Conservation (phyloP, 2,888 invertebrate species). For the Siphlonurus alternatus region DNA sequence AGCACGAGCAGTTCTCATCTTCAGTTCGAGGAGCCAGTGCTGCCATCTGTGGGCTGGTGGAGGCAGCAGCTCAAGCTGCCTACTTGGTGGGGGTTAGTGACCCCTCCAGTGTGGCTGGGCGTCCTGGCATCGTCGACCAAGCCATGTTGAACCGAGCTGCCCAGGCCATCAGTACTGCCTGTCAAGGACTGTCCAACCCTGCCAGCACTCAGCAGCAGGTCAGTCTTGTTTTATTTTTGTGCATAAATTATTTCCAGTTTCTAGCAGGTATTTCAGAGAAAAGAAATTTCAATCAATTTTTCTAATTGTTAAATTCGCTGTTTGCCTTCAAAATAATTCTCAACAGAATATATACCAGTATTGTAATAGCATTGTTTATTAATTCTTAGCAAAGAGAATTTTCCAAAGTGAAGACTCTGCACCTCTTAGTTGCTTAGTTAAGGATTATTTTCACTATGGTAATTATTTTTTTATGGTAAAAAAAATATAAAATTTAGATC, state of each 20-base stretch:
- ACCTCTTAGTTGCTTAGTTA: too few relatives aligned
- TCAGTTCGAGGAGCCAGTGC: conserved; percentile 68
- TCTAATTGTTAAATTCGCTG: too few relatives aligned
- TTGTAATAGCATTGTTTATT: too few relatives aligned
- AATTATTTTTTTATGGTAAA: too few relatives aligned
- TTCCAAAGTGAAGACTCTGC: too few relatives aligned
- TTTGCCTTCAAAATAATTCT: too few relatives aligned
- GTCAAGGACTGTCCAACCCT: conserved; percentile 54
- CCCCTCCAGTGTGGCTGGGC: conserved; percentile 71
- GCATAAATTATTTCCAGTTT: not conserved
- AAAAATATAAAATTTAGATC: too few relatives aligned
- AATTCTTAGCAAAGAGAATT: too few relatives aligned
- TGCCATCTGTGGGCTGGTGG: conserved; percentile 81
- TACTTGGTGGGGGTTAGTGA: conserved; percentile 91
- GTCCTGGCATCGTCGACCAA: conserved; percentile 77
- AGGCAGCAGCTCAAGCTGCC: conserved; percentile 87
- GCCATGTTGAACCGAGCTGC: conserved; percentile 74
- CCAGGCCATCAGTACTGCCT: conserved; percentile 79
- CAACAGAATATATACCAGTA: too few relatives aligned
- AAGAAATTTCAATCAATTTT: too few relatives aligned
- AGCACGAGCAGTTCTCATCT: conserved; percentile 68
- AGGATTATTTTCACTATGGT: too few relatives aligned
- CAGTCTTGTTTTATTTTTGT: conserved; percentile 2
- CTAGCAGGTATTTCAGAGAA: too few relatives aligned
- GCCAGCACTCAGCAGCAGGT: conserved; percentile 57